Percentiles rank a stretch among this genome's conserved stretches.
These are phyloP conservation scores for Trichoplusia ni DNA, from an alignment of 1,140 invertebrate genomes.

Conservation along the genomic window DNA sequence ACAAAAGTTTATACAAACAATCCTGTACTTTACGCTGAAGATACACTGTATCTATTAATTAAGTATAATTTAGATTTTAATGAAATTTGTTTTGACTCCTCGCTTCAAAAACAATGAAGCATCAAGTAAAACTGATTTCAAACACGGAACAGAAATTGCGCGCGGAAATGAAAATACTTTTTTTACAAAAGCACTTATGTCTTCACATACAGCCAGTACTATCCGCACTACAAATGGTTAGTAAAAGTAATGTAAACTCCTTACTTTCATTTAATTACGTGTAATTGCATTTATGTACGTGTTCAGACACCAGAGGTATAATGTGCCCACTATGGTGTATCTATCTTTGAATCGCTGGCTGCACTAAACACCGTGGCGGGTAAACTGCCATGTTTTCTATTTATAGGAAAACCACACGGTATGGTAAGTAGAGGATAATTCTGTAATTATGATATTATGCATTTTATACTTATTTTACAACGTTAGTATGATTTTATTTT, in stretches of 20 bases:
- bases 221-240: background rate
- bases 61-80: too few species aligned
- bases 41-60: too few species aligned
- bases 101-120: too few species aligned
- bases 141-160: too few species aligned
- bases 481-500: too few species aligned
- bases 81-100: too few species aligned
- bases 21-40: too few species aligned
- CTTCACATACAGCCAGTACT: background rate
- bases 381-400: slow-evolving; percentile 47
- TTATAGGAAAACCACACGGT: slow-evolving; percentile 39
- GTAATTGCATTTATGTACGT: slow-evolving; percentile 9
- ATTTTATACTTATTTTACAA: slow-evolving; percentile 1
- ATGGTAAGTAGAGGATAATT: slow-evolving; percentile 16
- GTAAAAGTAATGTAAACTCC: background rate
- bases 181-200: too few species aligned
- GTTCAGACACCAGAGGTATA: slow-evolving; percentile 10
- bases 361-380: slow-evolving; percentile 33
- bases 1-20: background rate
- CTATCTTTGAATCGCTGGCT: slow-evolving; percentile 27
- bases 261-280: slow-evolving; percentile 25
- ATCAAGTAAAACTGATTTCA: too few species aligned
- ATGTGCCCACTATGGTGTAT: slow-evolving; percentile 24
- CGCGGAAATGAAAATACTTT: too few species aligned
- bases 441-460: slow-evolving; percentile 8